Evolutionary conservation across 1,140 invertebrate genomes (phyloP).

Genomic region (Magallana ariakensis): DNA sequence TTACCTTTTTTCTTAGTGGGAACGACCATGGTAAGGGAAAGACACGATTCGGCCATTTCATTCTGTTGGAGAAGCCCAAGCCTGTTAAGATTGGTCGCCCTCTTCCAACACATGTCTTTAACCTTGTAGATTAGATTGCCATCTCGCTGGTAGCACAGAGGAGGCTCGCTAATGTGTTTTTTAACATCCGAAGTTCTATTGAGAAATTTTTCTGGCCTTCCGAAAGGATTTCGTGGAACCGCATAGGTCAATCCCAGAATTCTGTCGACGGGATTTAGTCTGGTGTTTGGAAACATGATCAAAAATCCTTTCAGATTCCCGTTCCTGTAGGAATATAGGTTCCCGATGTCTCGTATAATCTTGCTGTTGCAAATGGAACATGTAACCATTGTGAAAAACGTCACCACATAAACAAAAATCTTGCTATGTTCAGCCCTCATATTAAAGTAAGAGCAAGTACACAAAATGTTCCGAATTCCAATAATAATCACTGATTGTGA

Average conservation of each 20-base stretch:
- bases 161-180: not conserved
- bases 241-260: not conserved
- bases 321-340: not conserved
- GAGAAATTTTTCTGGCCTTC: not conserved
- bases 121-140: slow-evolving; percentile 10
- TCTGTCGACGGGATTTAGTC: not conserved
- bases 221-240: not conserved
- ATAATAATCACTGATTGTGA: not conserved
- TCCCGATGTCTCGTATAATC: not conserved
- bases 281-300: slow-evolving; percentile 2
- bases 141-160: not conserved
- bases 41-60: not conserved
- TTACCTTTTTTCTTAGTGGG: not conserved
- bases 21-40: not conserved
- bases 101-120: slow-evolving; percentile 20
- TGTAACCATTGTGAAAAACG: slow-evolving; percentile 3
- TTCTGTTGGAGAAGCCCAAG: not conserved
- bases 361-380: slow-evolving; percentile 17
- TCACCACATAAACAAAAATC: not conserved
- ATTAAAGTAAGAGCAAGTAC: not conserved
- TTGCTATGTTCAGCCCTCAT: not conserved
- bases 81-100: not conserved
- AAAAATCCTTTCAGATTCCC: slow-evolving; percentile 17
- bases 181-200: not conserved
- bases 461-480: slow-evolving; percentile 10